phyloP scores from a whole-genome alignment of 2,113 vertebrate genomes.

The Pedionomus torquatus region DNA sequence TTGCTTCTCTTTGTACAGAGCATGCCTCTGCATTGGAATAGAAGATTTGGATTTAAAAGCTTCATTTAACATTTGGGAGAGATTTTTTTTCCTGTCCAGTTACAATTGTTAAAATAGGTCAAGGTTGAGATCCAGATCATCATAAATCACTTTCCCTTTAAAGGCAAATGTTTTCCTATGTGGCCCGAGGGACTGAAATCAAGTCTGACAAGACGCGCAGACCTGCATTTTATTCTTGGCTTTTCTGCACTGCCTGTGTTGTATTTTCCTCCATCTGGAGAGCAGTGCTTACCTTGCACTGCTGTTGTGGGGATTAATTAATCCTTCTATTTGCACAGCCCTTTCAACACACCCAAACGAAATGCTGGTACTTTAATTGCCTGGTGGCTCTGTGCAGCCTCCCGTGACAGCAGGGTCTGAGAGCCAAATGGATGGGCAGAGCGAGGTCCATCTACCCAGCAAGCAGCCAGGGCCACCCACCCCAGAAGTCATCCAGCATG shows the following conservation, averaged over 20 bases:
- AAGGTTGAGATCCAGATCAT: conserved; percentile 19
- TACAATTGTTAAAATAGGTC: conserved; percentile 25
- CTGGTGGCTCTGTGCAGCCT: background rate
- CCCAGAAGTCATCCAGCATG: fast-evolving
- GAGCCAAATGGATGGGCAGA: background rate
- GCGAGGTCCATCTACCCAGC: fast-evolving
- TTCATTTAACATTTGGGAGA: background rate
- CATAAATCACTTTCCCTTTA: background rate
- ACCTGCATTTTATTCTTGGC: conserved; percentile 38
- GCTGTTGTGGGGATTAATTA: conserved; percentile 42
- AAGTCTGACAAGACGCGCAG: background rate
- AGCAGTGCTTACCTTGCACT: background rate
- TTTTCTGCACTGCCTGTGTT: background rate
- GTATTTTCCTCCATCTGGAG: background rate
- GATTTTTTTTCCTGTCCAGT: background rate
- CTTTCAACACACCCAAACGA: background rate
- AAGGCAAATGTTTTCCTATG: conserved; percentile 13
- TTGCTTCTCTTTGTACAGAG: background rate
- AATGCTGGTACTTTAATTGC: background rate
- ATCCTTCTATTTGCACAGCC: conserved; percentile 1
- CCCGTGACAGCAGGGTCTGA: background rate
- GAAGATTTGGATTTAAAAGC: background rate
- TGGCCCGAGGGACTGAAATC: background rate
- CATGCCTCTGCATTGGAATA: background rate
- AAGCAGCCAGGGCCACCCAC: background rate